Evolutionary conservation across 2,797 vertebrate species (phyloP), one percentile per base, ranked within the genome.

Genomic region (Lepus oiostolus): DNA sequence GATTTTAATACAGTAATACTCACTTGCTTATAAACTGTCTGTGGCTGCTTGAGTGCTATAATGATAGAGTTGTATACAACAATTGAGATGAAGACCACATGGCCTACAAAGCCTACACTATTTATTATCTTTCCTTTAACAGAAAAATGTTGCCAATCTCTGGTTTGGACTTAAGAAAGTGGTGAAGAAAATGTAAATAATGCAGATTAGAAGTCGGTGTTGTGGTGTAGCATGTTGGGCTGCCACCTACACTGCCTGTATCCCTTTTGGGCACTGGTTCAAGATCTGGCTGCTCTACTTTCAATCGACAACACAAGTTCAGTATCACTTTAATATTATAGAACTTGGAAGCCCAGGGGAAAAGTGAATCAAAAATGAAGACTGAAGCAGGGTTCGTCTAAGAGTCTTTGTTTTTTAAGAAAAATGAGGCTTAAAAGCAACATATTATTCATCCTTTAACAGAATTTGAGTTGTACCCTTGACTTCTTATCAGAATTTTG

Each of bases 121-220:
- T 70, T 72, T 58, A 85, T 38, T 65, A 3, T 47, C 54, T 85
- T 58, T 28, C 16, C 30, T 21, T 87, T 72, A 14, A 77, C 52
- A 47, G 14, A n/a, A 76, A 90, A 84, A 16, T 26, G 28, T 74
- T 42, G 12, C 58, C 26, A 89, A 7, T 32, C n/a, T 19, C 21
- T 95, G 38, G 38, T 42, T 90, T 93, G 28, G 21, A 90, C 42
- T 81, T 85, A 52, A 85, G 50, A 68, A 85, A 75, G 26, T 62
- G 21, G 26, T 68, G 28, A 16, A 63, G 26, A 88, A 65, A 88
- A 77, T 42, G 42, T 70, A 70, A 86, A n/a, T 80, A 54, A 86
- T 72, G n/a, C 67, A 75, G 35, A 74, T 65, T 85, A 42, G 42
- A 42, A 42, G 42, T 42, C 42, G 42, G 42, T 42, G 42, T 42